Evolutionary conservation across 1,140 invertebrate species (phyloP).

Genomic region (Zaprionus nigranus): DNA sequence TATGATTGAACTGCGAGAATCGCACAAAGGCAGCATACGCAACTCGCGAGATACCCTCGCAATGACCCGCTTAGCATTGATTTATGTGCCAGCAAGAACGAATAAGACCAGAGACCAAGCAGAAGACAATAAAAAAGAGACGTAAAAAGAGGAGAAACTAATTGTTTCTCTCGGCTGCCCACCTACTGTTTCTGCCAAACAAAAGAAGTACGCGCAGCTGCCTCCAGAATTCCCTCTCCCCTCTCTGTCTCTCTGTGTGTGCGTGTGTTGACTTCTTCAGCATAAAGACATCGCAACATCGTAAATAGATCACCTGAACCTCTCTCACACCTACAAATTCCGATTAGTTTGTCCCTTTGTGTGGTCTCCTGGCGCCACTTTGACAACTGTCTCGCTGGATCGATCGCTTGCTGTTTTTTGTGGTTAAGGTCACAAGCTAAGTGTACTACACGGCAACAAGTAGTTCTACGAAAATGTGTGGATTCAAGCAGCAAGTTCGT

Average conservation of each 20-base stretch:
- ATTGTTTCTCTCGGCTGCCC: conserved; percentile 49
- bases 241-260: conserved; percentile 1
- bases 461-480: conserved; percentile 34
- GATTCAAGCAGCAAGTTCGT: conserved; percentile 53
- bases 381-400: conserved; percentile 49
- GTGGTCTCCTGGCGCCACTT: conserved; percentile 74
- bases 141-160: conserved; percentile 27
- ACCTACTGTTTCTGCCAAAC: conserved; percentile 72
- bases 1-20: conserved; percentile 60
- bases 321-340: conserved; percentile 62
- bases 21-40: conserved; percentile 5
- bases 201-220: conserved; percentile 63
- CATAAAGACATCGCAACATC: conserved; percentile 77
- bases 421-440: conserved; percentile 25
- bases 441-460: neutral
- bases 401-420: conserved; percentile 13
- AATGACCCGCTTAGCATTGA: conserved; percentile 58
- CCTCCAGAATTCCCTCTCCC: conserved; percentile 4
- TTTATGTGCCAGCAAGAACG: conserved; percentile 51
- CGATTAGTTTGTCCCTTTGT: conserved; percentile 44
- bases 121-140: neutral
- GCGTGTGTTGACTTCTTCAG: conserved; percentile 55
- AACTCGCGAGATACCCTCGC: conserved; percentile 39
- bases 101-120: neutral
- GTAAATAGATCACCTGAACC: conserved; percentile 78